phyloP scores from a whole-genome alignment of 2,797 vertebrate genomes.

The Thunnus albacares region DNA sequence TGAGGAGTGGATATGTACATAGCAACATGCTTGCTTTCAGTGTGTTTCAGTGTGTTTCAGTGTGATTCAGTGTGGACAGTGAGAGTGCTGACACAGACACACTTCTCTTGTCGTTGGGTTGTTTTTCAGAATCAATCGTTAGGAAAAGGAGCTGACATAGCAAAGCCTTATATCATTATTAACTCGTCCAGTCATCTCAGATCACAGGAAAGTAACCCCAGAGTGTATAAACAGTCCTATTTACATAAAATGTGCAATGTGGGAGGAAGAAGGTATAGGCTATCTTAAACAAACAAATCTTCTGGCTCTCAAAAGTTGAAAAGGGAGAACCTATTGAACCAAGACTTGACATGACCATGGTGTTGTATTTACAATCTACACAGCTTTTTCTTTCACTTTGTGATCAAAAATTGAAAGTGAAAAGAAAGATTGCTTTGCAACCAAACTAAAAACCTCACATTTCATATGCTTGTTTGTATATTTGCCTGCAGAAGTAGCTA shows the following conservation, averaged over 20 bases:
- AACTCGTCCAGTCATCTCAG: constrained; percentile 52
- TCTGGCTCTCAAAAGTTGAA: constrained; percentile 3
- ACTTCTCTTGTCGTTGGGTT: constrained; percentile 19
- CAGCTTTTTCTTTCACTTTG: constrained; percentile 25
- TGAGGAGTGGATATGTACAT: constrained; percentile 33
- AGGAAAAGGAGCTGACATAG: constrained; percentile 59
- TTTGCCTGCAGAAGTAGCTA: background rate
- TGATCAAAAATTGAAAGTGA: constrained; percentile 2
- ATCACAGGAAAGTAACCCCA: constrained; percentile 47
- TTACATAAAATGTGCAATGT: constrained; percentile 37
- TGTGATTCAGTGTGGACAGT: constrained; percentile 13
- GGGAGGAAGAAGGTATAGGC: constrained; percentile 4
- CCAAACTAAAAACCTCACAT: constrained; percentile 1
- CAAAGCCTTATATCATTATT: constrained; percentile 57
- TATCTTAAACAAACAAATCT: constrained; percentile 38
- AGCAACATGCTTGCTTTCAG: constrained; percentile 26
- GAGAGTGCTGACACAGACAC: constrained; percentile 49
- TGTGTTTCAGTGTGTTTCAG: too few relatives aligned
- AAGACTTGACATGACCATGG: background rate
- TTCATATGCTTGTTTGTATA: constrained; percentile 20
- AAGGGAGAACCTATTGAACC: constrained; percentile 10
- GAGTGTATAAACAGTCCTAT: constrained; percentile 32
- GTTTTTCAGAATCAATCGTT: constrained; percentile 53
- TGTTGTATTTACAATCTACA: constrained; percentile 26
- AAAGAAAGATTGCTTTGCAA: background rate